Base-by-base conservation (phyloP, 2,797 vertebrate species). In the Trematomus bernacchii region DNA sequence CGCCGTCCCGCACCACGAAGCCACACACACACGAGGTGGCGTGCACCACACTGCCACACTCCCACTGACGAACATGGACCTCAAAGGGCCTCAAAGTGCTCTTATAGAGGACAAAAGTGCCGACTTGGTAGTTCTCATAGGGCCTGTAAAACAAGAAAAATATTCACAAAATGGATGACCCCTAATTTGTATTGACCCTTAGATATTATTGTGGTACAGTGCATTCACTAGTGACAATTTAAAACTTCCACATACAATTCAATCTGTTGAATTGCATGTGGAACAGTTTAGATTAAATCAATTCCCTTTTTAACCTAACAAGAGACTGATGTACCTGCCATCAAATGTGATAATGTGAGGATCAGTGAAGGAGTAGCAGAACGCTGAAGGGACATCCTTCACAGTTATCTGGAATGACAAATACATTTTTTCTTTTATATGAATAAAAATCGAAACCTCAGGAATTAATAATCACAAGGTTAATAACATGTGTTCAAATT, bases 321-420 rank as follows among this genome's bases (percentile, higher is more conserved):
- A 33, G 5, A 66, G 42, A 44, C 6, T 60, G 71, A 81, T 74
- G 94, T 97, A 98, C 96, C 96, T 97, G 93, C 96, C 96, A 91
- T 97, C 96, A 92, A 97, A 97, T 2, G 96, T 98, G 91, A 97
- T 94, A 6, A 97, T 89, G 85, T 97, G 97, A 79, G 97, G 96
- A 71, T 98, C 96, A 48, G 96, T 97, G 91, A 97, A 97, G 65
- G 94, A 93, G 85, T 96, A 98, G 90, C 96, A 97, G 81, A 96
- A 96, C 3, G 96, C 95, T 68, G 94, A 91, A 9, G 95, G 94
- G 8, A 96, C 85, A 50, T 97, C 96, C 64, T 76, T 93, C 53
- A 97, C 95, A 4, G 57, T 94, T 79, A 98, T 93, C 97, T 98
- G 92, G 33, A 91, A 92, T 63, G 0, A 92, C 2, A 65, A 0